These are phyloP conservation scores for Troides oblongomaculatus DNA, from an alignment of 2,888 invertebrate genomes.

Conservation along the genomic window DNA sequence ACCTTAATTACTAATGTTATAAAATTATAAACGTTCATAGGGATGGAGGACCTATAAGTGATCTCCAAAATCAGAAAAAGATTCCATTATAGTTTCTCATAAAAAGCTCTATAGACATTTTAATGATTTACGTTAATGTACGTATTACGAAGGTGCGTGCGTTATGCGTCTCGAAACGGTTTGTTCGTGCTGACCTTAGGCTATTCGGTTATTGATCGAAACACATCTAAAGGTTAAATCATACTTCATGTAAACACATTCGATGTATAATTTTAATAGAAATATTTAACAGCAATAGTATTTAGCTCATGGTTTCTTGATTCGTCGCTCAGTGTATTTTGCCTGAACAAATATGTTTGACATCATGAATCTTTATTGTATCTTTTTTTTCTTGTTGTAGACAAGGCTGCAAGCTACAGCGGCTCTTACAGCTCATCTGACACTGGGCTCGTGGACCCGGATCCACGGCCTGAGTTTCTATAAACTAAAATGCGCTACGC, in stretches of 20 bases:
- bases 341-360: no score
- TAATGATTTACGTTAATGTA: constrained; percentile 20
- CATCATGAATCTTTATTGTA: not conserved
- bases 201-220: constrained; percentile 21
- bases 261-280: not conserved
- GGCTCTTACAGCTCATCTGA: no score
- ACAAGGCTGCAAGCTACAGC: no score
- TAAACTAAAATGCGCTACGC: no score
- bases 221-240: constrained; percentile 22
- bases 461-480: no score
- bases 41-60: no score
- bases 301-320: not conserved
- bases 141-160: constrained; percentile 17
- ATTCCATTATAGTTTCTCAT: not conserved
- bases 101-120: not conserved
- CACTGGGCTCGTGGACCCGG: no score
- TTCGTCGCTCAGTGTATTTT: not conserved
- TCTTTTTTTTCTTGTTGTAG: no score
- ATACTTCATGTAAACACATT: constrained; percentile 3
- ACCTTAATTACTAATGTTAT: no score
- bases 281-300: not conserved
- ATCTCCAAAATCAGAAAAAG: no score
- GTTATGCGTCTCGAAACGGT: constrained; percentile 12
- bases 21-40: no score
- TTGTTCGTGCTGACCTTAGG: constrained; percentile 23